phyloP scores from a whole-genome alignment of 2,113 vertebrate species.

The Symphodus melops region DNA sequence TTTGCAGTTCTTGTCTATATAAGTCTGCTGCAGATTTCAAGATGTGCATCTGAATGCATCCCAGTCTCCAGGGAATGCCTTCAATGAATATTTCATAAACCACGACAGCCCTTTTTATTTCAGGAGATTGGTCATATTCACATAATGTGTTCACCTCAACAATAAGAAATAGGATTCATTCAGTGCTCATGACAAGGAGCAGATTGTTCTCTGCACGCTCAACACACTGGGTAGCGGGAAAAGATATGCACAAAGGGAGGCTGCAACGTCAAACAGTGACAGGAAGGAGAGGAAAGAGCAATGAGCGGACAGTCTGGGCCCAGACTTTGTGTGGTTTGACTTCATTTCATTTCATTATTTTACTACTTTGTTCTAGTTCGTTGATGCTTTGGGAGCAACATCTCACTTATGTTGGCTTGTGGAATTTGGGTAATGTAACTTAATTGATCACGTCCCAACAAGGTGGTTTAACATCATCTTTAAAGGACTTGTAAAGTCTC shows the following conservation, averaged over 20 bases:
- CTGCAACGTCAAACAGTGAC: constrained; percentile 38
- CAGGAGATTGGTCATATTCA: constrained; percentile 76
- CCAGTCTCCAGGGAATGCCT: constrained; percentile 66
- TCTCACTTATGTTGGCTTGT: constrained; percentile 28
- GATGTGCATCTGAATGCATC: constrained; percentile 68
- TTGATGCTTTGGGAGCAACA: constrained; percentile 11
- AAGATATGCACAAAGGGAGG: constrained; percentile 43
- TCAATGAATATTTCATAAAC: constrained; percentile 83
- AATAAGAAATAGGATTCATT: constrained; percentile 75
- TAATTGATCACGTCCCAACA: constrained; percentile 63
- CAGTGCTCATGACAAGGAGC: constrained; percentile 64
- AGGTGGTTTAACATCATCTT: constrained; percentile 52
- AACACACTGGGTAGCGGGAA: constrained; percentile 54
- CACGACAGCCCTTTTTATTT: constrained; percentile 73
- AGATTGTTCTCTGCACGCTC: constrained; percentile 56
- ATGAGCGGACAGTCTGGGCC: constrained; percentile 26
- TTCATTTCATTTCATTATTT: constrained; percentile 57
- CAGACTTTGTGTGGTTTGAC: constrained; percentile 28
- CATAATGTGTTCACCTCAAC: constrained; percentile 71
- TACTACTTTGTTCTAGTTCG: constrained; percentile 32
- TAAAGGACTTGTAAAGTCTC: constrained; percentile 60
- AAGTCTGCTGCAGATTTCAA: constrained; percentile 72
- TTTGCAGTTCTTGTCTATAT: constrained; percentile 57
- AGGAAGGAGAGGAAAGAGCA: constrained; percentile 16
- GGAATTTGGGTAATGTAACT: constrained; percentile 42